Base-by-base conservation (phyloP, 2,888 invertebrate genomes). In the Toxonevra muliebris region DNA sequence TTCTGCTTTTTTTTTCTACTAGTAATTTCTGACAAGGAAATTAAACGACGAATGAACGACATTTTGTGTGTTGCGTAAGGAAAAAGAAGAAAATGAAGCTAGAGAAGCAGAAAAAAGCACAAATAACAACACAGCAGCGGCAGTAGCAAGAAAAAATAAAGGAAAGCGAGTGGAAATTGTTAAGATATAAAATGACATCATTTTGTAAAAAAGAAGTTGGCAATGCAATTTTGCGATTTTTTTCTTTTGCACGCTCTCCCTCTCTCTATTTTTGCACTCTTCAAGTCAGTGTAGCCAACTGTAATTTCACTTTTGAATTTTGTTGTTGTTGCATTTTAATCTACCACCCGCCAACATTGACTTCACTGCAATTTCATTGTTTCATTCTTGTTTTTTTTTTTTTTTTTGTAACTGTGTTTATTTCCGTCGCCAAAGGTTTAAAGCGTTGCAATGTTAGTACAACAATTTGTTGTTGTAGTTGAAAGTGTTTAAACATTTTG, bases 341-440 rank as follows among this genome's bases (percentile, higher is more conserved):
- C 1, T 48, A n/a, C 1, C 4, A 15, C 13, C 10, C 48, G 15
- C 48, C 48, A n/a, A 1, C 13, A 15, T 8, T 48, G 48, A 15
- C n/a, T n/a, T n/a, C n/a, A n/a, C n/a, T n/a, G n/a, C 13, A 48
- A 48, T 48, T n/a, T 48, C 48, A 48, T 15, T 48, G 48, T 48
- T 48, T n/a, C 7, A 15, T 9, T 10, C 13, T 12, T 1, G 13
- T 13, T 12, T 13, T 45, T n/a, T 13, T 48, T 48, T 13, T 72
- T 69, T 68, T 65, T 58, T 20, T 58, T 30, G 58, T 42, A 40
- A 12, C 5, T 58, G 15, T 2, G 5, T 40, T 3, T 13, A 30
- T 58, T 30, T 20, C 12, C 40, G 8, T 7, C 40, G 7, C 41
- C 20, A 40, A 12, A 58, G 58, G 17, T 9, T 58, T 30, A 11